Percentiles rank a stretch among this genome's conserved stretches.
phyloP scores from a whole-genome alignment of 2,888 invertebrate species.

The Hesperia comma region DNA sequence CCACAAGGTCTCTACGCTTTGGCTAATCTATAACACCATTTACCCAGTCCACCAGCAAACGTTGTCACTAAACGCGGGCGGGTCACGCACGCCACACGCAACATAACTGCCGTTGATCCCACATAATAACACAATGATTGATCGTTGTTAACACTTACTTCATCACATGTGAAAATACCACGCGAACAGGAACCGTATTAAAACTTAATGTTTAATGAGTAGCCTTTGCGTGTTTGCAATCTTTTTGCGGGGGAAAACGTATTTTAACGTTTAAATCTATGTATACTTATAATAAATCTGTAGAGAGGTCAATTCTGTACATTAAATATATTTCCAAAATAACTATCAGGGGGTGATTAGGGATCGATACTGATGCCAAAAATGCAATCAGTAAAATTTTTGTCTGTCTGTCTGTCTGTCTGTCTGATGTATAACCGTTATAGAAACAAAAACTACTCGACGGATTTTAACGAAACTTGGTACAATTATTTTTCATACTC shows the following conservation, averaged over 20 bases:
- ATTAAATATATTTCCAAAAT: too few species aligned
- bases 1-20: slow-evolving; percentile 1
- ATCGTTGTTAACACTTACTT: slow-evolving; percentile 71
- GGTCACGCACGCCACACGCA: slow-evolving; percentile 66
- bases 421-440: too few species aligned
- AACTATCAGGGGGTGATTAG: too few species aligned
- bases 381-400: too few species aligned
- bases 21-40: neutral
- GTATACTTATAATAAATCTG: too few species aligned
- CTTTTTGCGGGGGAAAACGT: neutral
- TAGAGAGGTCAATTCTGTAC: too few species aligned
- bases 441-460: too few species aligned
- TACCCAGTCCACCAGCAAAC: slow-evolving; percentile 52
- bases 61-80: slow-evolving; percentile 58
- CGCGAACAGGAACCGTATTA: slow-evolving; percentile 29
- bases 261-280: too few species aligned
- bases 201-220: slow-evolving; percentile 32
- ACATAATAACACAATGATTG: slow-evolving; percentile 70
- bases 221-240: slow-evolving; percentile 11
- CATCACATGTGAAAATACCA: slow-evolving; percentile 53
- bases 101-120: slow-evolving; percentile 59
- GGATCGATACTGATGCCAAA: too few species aligned
- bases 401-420: too few species aligned
- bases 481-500: too few species aligned
- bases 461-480: too few species aligned